Base-by-base conservation (phyloP, 2,888 invertebrate genomes). In the Andrena fulva region DNA sequence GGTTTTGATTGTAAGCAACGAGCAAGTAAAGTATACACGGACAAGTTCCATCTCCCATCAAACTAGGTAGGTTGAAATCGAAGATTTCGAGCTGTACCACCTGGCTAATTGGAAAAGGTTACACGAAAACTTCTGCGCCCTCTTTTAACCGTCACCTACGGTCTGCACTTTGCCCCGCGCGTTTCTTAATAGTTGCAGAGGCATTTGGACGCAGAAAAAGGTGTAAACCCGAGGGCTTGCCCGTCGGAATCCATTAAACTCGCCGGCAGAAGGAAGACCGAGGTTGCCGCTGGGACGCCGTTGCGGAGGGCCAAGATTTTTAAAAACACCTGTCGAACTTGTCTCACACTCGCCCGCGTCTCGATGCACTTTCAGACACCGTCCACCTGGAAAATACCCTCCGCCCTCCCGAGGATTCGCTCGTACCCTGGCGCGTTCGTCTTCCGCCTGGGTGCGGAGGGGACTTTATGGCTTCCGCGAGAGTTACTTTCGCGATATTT, bases 401-500 rank as follows among this genome's bases (percentile, higher is more conserved):
- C 52, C 62, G 68, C 60, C 50, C 70, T 54, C 68, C 31, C n/a
- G 70, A 50, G 73, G 50, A 82, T 60, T 82, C 68, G 16, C 7
- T 31, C 64, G 5, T 66, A 50, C 42, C 64, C 27, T 48, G 54
- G 27, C 54, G 33, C 60, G 69, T 76, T 79, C 75, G 77, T 79
- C 80, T 73, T 84, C 73, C 75, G 60, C 66, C 62, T 73, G 63
- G 67, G 35, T 31, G 59, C 12, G n/a, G 20, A 35, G 66, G 54
- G 42, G 74, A 76, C 79, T 82, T 85, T 82, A 87, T 82, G 70
- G 73, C 64, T 78, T 87, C 72, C 56, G 78, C 50, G 62, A 62
- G 68, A 87, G 63, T 88, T 88, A 76, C 80, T 82, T 76, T 29
- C 33, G 82, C 74, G 77, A 80, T 86, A 86, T 85, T 80, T 80